These are phyloP conservation scores for Larimichthys polyactis DNA, from an alignment of 2,113 vertebrate species.

Conservation along the genomic window DNA sequence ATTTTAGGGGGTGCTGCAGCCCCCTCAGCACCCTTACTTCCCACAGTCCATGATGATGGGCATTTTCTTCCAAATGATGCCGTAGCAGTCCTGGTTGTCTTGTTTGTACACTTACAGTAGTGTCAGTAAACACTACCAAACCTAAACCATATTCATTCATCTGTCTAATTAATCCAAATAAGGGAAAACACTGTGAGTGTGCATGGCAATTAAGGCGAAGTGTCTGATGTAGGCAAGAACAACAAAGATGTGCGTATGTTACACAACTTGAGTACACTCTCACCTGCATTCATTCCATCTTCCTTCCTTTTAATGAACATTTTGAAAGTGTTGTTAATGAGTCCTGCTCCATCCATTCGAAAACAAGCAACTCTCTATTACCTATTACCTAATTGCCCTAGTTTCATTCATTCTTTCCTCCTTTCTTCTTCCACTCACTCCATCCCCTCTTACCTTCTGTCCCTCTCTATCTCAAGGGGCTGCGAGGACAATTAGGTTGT, in stretches of 20 bases:
- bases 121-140: not conserved
- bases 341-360: not conserved
- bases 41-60: too few species aligned
- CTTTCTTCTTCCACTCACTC: conserved; percentile 42
- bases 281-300: not conserved
- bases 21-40: too few species aligned
- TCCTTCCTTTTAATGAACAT: not conserved
- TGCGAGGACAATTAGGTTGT: conserved; percentile 61
- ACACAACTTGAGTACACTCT: not conserved
- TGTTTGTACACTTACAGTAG: too few species aligned
- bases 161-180: conserved; percentile 4
- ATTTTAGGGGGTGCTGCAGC: too few species aligned
- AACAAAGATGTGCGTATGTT: not conserved
- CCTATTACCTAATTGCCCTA: conserved; percentile 47
- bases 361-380: not conserved
- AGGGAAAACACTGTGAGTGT: conserved; percentile 6
- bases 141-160: not conserved
- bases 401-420: conserved; percentile 32
- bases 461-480: conserved; percentile 46
- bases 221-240: not conserved
- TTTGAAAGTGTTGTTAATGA: not conserved
- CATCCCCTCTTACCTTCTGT: conserved; percentile 51
- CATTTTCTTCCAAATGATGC: too few species aligned
- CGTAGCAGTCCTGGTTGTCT: too few species aligned
- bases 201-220: not conserved